A percentile compares a stretch with the other conserved stretches of the same genome.
Conservation (phyloP, 1,140 invertebrate genomes). For the Holcopasites calliopsidis region DNA sequence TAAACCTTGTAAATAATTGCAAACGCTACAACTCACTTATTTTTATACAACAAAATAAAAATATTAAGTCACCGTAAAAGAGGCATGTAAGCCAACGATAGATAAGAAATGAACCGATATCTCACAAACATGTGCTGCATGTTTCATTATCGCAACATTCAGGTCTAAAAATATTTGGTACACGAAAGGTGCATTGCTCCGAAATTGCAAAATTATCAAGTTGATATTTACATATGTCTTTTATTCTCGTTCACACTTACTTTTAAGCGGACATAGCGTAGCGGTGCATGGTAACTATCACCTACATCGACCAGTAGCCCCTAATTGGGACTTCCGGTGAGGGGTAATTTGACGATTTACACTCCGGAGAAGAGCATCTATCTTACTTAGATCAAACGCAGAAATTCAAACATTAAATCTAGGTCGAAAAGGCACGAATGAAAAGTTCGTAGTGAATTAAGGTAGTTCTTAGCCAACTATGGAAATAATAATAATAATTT, state of each 20-base stretch:
- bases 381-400: conserved; percentile 7
- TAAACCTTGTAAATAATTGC: too few relatives aligned
- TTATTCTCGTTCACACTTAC: not conserved
- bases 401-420: not conserved
- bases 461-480: too few relatives aligned
- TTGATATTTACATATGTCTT: not conserved
- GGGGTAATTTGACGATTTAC: conserved; percentile 54
- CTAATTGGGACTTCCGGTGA: conserved; percentile 59
- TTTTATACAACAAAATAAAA: too few relatives aligned
- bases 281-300: conserved; percentile 36
- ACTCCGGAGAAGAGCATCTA: conserved; percentile 19
- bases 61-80: too few relatives aligned
- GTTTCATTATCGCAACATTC: too few relatives aligned
- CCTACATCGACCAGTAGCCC: conserved; percentile 31
- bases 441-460: not conserved
- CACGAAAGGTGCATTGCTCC: not conserved
- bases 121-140: too few relatives aligned
- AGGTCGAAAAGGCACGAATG: not conserved
- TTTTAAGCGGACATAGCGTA: conserved; percentile 26
- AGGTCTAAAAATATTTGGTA: not conserved
- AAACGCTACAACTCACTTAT: too few relatives aligned
- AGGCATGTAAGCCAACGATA: too few relatives aligned
- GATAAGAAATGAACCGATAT: too few relatives aligned
- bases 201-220: not conserved
- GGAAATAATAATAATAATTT: too few relatives aligned